Percentiles rank a stretch among this genome's conserved stretches.
phyloP scores from a whole-genome alignment of 1,140 invertebrate genomes.

The Tribolium castaneum region DNA sequence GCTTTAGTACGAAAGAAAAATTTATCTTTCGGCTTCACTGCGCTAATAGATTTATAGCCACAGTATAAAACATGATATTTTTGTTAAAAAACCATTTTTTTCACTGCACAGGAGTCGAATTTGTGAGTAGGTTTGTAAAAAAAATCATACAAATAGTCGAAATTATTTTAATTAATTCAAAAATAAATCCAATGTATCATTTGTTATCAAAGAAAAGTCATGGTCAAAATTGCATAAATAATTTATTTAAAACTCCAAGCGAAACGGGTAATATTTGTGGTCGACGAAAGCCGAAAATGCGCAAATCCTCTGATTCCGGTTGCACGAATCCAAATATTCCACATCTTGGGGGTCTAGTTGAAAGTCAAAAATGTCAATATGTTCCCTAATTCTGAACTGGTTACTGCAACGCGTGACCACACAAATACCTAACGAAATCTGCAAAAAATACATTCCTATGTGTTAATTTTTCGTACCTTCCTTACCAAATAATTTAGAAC shows the following conservation, averaged over 20 bases:
- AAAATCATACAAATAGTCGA: too few relatives aligned
- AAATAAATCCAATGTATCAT: too few relatives aligned
- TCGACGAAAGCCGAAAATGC: slow-evolving; percentile 64
- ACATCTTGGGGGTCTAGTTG: slow-evolving; percentile 75
- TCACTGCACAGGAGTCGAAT: too few relatives aligned
- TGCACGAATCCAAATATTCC: slow-evolving; percentile 69
- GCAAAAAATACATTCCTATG: not conserved
- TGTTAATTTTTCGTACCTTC: not conserved
- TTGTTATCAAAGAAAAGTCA: too few relatives aligned
- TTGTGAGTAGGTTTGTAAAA: too few relatives aligned
- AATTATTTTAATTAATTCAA: too few relatives aligned
- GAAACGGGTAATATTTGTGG: slow-evolving; percentile 74
- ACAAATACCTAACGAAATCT: slow-evolving; percentile 78
- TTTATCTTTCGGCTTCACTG: too few relatives aligned
- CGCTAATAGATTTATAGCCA: too few relatives aligned
- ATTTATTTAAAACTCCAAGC: slow-evolving; percentile 51
- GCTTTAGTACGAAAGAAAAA: too few relatives aligned
- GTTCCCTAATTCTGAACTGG: slow-evolving; percentile 78
- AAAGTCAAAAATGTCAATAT: slow-evolving; percentile 84
- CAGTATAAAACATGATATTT: too few relatives aligned
- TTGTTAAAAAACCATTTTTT: too few relatives aligned
- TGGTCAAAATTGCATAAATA: not conserved
- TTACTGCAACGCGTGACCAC: slow-evolving; percentile 88
- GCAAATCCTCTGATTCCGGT: slow-evolving; percentile 70
- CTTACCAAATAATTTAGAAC: slow-evolving; percentile 75